Evolutionary conservation across 2,797 vertebrate species (phyloP).

Genomic region (Sphenopsis melanotis): DNA sequence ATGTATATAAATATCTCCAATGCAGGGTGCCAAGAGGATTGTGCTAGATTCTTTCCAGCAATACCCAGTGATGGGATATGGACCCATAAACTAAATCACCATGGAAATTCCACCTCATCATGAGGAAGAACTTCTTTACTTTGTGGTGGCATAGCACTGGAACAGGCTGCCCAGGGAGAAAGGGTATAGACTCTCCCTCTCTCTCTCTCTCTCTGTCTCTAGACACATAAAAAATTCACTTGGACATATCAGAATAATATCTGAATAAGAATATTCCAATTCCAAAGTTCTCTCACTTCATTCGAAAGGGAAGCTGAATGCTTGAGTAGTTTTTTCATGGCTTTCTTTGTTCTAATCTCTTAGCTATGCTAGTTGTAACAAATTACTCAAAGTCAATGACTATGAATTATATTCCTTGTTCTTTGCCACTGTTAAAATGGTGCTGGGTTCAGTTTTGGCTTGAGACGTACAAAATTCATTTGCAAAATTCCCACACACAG

Average conservation of each 20-base stretch:
- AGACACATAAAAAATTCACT: neutral
- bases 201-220: too few relatives aligned
- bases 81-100: neutral
- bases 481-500: neutral
- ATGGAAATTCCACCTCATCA: neutral
- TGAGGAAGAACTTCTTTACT: neutral
- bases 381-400: neutral
- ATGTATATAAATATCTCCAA: neutral
- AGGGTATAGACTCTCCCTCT: neutral
- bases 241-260: neutral
- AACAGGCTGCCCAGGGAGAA: neutral
- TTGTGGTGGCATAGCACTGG: too few relatives aligned
- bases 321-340: neutral
- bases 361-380: neutral
- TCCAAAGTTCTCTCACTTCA: neutral
- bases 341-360: neutral
- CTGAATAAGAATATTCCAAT: neutral
- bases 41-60: neutral
- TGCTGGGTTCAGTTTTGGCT: neutral
- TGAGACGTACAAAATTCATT: neutral
- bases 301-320: neutral
- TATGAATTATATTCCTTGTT: neutral
- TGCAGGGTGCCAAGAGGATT: neutral
- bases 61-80: fast-evolving
- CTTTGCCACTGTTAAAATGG: neutral